Evolutionary conservation across 2,113 vertebrate species (phyloP), one percentile per base, ranked within the genome.

Genomic region (Ptilorrhoa leucosticta): DNA sequence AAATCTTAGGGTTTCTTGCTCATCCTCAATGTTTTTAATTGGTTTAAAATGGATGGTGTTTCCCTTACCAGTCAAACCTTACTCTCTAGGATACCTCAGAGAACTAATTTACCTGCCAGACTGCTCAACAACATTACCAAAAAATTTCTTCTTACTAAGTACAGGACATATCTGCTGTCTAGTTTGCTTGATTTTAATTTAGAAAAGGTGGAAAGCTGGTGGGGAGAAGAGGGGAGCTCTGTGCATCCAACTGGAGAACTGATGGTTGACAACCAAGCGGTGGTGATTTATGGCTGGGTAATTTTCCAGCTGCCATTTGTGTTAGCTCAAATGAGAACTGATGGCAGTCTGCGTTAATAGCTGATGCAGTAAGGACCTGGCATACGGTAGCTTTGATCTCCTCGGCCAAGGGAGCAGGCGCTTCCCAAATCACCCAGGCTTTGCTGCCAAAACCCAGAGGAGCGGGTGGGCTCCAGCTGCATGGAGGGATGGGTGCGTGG

Each of bases 291-390:
- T 37, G 39, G 54, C 53, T 37, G 83, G 48, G 45, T 94, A 28
- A 80, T 94, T 83, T 92, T 83, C 71, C 71, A 80, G 94, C 93
- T 92, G 89, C 83, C 45, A 7, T 95, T 86, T 90, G 76, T 76
- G 89, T 92, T 72, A 51, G 79, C 2, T 3, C 66, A 69, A 72
- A 86, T 69, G 87, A 80, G 79, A 96, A 60, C 22, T 90, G 86
- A 60, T 80, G 66, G 89, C 83, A 83, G 44, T 72, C 88, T 58
- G 86, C 72, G 63, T 85, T 83, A 83, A 56, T 13, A n/a, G 83
- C 63, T 3, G 24, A 15, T 42, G 79, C 40, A 47, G 40, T 7
- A 33, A 86, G 83, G 83, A 48, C 48, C 53, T 90, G 79, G 89
- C 70, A 79, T 57, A 14, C 23, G 75, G 57, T 11, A 33, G 66